phyloP scores from a whole-genome alignment of 2,797 vertebrate genomes.

The Sternarchorhynchus goeldii region DNA sequence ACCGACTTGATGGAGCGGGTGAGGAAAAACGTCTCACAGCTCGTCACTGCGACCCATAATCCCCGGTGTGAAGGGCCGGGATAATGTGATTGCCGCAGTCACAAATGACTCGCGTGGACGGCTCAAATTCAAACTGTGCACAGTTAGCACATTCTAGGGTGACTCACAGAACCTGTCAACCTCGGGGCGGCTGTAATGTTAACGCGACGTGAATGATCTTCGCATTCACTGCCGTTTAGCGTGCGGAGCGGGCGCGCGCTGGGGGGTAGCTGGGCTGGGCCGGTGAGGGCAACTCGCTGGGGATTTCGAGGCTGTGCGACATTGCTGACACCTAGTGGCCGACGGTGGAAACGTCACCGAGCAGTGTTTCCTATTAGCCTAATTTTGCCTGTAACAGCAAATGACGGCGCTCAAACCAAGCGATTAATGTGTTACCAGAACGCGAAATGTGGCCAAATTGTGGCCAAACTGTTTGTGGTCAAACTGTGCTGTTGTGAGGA shows the following conservation, averaged over 20 bases:
- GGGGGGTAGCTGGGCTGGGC: slow-evolving; percentile 9
- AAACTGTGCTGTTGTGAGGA: no score
- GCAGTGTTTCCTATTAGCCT: background rate
- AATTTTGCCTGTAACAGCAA: no score
- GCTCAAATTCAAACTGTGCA: slow-evolving; percentile 76
- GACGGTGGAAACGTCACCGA: slow-evolving; percentile 51
- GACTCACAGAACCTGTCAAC: slow-evolving; percentile 79
- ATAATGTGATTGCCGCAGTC: slow-evolving; percentile 80
- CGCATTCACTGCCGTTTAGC: slow-evolving; percentile 70
- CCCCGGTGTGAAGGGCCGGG: slow-evolving; percentile 69
- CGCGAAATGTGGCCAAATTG: no score
- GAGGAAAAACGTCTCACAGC: slow-evolving; percentile 35
- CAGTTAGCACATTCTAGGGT: slow-evolving; percentile 81
- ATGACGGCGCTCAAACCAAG: no score
- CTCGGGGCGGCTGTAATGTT: slow-evolving; percentile 73
- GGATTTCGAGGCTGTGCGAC: slow-evolving; percentile 65
- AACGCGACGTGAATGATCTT: slow-evolving; percentile 77
- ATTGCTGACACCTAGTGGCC: slow-evolving; percentile 78
- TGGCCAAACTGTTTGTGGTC: no score
- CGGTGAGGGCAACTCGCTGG: slow-evolving; percentile 50
- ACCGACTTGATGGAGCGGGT: slow-evolving; percentile 58
- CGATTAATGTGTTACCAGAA: no score
- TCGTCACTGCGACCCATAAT: slow-evolving; percentile 64
- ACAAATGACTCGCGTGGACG: slow-evolving; percentile 71
- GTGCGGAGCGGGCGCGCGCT: slow-evolving; percentile 10